Evolutionary conservation across 2,113 vertebrate genomes (phyloP).

Genomic region (Ranitomeya imitator): DNA sequence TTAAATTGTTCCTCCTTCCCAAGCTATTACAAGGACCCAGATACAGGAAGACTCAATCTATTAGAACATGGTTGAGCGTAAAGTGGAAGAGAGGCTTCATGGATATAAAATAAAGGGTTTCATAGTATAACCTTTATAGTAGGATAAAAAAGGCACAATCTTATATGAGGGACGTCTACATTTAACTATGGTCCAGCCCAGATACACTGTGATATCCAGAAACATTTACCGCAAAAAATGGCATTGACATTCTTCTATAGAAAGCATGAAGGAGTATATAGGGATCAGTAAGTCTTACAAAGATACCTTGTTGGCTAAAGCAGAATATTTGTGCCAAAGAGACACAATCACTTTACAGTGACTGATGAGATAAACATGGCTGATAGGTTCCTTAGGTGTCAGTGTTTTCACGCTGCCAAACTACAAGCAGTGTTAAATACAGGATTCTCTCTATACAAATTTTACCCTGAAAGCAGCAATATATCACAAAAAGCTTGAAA

Average conservation of each 20-base stretch:
- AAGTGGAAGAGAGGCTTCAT: conserved; percentile 23
- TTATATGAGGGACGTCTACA: neutral
- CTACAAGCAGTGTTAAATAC: no score
- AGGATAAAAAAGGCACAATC: neutral
- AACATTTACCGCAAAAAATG: no score
- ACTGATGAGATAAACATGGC: neutral
- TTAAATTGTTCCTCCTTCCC: conserved; percentile 49
- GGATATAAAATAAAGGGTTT: conserved; percentile 28
- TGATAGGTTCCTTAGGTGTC: no score
- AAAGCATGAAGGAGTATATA: conserved; percentile 1
- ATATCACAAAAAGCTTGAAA: no score
- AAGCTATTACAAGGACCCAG: conserved; percentile 39
- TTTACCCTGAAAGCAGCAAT: no score
- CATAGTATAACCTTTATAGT: neutral
- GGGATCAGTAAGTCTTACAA: neutral
- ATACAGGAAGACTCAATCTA: conserved; percentile 35
- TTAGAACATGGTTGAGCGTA: conserved; percentile 27
- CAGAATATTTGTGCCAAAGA: neutral
- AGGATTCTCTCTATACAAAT: no score
- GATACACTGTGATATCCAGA: no score
- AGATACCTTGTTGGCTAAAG: neutral
- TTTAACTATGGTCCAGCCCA: neutral
- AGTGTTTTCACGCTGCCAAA: no score
- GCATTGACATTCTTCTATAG: neutral
- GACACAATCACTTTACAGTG: neutral